phyloP scores from a whole-genome alignment of 2,888 invertebrate genomes.

The Lochmaea capreae region DNA sequence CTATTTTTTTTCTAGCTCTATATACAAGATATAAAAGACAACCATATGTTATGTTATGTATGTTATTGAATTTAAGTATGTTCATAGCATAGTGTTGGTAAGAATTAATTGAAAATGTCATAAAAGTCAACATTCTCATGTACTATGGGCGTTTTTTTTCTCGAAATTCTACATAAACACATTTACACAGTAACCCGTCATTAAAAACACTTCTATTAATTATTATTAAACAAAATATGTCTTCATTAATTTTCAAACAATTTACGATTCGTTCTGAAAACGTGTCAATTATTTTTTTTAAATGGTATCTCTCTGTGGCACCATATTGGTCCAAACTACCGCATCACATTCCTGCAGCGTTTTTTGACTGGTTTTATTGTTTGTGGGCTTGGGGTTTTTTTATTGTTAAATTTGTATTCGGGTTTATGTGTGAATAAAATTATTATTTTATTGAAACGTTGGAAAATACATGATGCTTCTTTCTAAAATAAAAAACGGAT shows the following conservation, averaged over 20 bases:
- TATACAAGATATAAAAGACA: no score
- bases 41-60: no score
- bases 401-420: neutral
- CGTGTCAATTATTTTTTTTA: slow-evolving; percentile 15
- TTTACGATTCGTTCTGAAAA: slow-evolving; percentile 9
- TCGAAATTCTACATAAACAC: neutral
- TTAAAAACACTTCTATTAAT: neutral
- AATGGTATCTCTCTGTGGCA: slow-evolving; percentile 8
- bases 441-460: neutral
- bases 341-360: neutral
- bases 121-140: no score
- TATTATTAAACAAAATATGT: slow-evolving; percentile 1
- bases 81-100: no score
- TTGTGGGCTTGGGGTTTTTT: neutral
- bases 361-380: slow-evolving; percentile 10
- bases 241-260: slow-evolving; percentile 6
- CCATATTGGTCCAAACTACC: slow-evolving; percentile 15
- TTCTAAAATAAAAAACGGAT: neutral
- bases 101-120: no score
- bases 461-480: neutral
- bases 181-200: neutral
- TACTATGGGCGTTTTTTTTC: no score
- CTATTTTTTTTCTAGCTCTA: no score
- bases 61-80: no score
- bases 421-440: slow-evolving; percentile 13